Percentiles rank a stretch among this genome's conserved stretches.
These are phyloP conservation scores for Hippocampus mohnikei DNA, from an alignment of 2,113 vertebrate species.

Conservation along the genomic window DNA sequence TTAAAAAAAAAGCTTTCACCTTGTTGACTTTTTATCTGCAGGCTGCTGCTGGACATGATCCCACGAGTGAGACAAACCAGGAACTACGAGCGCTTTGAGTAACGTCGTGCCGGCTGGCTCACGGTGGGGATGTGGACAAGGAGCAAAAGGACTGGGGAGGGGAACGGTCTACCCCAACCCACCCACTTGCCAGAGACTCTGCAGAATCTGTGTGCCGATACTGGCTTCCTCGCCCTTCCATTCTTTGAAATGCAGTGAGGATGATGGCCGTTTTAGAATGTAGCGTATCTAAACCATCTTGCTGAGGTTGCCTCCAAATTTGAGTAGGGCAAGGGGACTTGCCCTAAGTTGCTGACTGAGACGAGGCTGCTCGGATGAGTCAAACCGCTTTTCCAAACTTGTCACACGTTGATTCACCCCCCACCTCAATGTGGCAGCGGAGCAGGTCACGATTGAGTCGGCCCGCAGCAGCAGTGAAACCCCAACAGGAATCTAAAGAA, in stretches of 20 bases:
- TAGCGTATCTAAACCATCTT: conserved; percentile 39
- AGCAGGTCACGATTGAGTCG: background rate
- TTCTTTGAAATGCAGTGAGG: conserved; percentile 3
- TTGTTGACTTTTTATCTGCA: conserved; percentile 44
- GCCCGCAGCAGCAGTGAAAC: background rate
- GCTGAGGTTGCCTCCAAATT: background rate
- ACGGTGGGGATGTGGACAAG: background rate
- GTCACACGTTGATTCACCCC: background rate
- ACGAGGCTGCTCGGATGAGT: background rate
- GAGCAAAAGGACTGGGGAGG: background rate
- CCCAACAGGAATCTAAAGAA: background rate
- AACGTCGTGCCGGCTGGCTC: conserved; percentile 39
- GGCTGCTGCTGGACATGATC: conserved; percentile 89
- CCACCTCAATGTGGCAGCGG: background rate
- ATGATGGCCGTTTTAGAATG: conserved; percentile 30
- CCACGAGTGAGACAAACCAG: conserved; percentile 88
- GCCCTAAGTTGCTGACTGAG: background rate
- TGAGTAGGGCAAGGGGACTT: background rate
- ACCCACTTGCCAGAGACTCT: conserved; percentile 12
- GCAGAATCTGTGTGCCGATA: background rate
- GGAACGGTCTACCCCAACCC: background rate
- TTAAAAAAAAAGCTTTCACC: background rate
- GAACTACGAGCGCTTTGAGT: conserved; percentile 95
- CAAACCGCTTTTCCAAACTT: background rate
- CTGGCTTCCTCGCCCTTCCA: background rate